These are phyloP conservation scores for Conger conger DNA, from an alignment of 2,113 vertebrate genomes.

Conservation along the genomic window DNA sequence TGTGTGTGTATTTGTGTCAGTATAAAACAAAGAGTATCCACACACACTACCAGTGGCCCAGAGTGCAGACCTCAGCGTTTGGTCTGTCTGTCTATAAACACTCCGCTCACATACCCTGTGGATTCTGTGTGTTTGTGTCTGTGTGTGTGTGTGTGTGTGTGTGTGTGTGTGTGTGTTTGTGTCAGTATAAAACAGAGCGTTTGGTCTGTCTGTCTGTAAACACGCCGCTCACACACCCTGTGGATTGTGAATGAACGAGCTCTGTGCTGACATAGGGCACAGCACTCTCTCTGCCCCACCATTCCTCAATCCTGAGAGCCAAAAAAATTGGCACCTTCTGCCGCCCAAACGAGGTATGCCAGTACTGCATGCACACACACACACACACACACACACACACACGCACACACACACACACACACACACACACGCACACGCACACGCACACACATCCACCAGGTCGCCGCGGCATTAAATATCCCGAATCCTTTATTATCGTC, in stretches of 20 bases:
- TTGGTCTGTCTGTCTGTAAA: too few relatives aligned
- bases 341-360: neutral
- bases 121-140: too few relatives aligned
- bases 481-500: neutral
- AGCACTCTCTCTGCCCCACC: neutral
- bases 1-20: constrained; percentile 14
- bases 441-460: neutral
- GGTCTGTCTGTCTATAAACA: constrained; percentile 21
- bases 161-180: too few relatives aligned
- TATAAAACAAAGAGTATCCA: neutral
- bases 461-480: too few relatives aligned
- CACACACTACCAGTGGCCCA: neutral
- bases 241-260: constrained; percentile 14
- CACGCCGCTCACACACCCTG: neutral
- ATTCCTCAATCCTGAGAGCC: neutral
- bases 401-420: neutral
- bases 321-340: neutral
- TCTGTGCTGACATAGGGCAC: neutral
- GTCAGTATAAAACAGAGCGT: too few relatives aligned
- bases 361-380: neutral
- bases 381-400: neutral
- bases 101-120: neutral
- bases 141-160: too few relatives aligned
- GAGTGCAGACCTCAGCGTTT: constrained; percentile 18
- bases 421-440: neutral